Base-by-base conservation (phyloP, 92 coral and sea anemone genomes). In the Phenganax marumi region DNA sequence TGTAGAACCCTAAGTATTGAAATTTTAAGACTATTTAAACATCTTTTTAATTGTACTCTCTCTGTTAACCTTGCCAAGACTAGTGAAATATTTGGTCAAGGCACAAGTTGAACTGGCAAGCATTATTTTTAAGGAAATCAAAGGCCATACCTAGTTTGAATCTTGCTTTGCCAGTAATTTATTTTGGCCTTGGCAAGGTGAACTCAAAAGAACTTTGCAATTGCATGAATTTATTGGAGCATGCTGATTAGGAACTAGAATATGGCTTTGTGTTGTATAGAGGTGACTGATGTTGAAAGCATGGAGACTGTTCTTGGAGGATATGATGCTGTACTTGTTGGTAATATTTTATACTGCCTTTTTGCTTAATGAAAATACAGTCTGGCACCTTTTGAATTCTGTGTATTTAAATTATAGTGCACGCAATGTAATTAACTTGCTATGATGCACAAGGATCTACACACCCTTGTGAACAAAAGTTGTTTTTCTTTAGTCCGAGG, bases 301-400 rank as follows among this genome's bases (percentile, higher is more conserved):
- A 83, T 90, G 91, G 79, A 77, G 49, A 10, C 18, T 8, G 83
- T 88, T 57, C 52, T 76, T 16, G 71, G 77, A 0, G 68, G 71
- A 17, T 81, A 70, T 1, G 56, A 73, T 26, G 88, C 91, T n/a
- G 62, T 90, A 0, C 50, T 84, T 69, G 87, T 88, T 90, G 97
- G 97, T 92, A 68, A 84, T 90, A 52, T 19, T 75, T 16, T 9
- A 46, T 17, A 10, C 23, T 12, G 3, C 3, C 16, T 47, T 46
- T 9, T 18, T 73, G 23, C 13, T 33, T 73, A 10, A 39, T 43
- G 12, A 46, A 25, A 7, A 10, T 10, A 3, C 11, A 8, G 46
- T 0, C 14, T 9, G 10, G 11, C 43, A 33, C 43, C 43, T 33
- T 33, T 33, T 5, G 5, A 33, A 33, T 33, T 33, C 43, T 33